Evolutionary conservation across 2,797 vertebrate genomes (phyloP), one percentile per base, ranked within the genome.

Genomic region (Molossus molossus): DNA sequence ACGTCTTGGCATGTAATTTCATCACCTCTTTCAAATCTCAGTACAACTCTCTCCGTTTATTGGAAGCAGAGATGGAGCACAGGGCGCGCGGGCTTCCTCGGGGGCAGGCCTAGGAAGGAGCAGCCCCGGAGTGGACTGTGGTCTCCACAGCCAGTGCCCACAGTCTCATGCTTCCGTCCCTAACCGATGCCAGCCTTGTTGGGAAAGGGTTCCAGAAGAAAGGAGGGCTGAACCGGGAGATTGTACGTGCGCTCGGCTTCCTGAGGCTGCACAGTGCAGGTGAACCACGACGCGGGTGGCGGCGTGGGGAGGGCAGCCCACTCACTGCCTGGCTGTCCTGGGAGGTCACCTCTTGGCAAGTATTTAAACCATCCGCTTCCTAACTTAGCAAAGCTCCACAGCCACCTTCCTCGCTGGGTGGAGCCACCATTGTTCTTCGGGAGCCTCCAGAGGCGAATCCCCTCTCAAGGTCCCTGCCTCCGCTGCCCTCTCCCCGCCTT

Each of bases 1-100:
- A 7, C 80, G 64, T 94, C 79, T 92, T 95, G 64, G 40, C 87
- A 18, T 57, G 4, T 69, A 65, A 62, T 91, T 88, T 85, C 60
- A 76, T 90, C 73, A 76, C 82, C 65, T 67, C 62, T 77, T 90
- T 87, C 5, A 79, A 80, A 70, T 72, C 65, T 92, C 37, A 33
- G 90, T 53, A 82, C 14, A 50, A 20, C 67, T n/a, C 50, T 94
- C 62, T 83, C 81, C 55, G 20, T 72, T 82, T 86, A 40, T 53
- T 90, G 82, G 53, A 48, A 60, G n/a, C 82, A 82, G 60, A 55
- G 23, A 53, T 18, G 37, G 75, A 82, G 58, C 21, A 64, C 29
- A 40, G 73, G 86, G 13, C 60, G 25, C 83, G 18, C 5, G 50
- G 67, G 18, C 18, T 4, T 87, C 75, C 72, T 58, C 14, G 29